A percentile compares a stretch with the other conserved stretches of the same genome.
Evolutionary conservation across 2,113 vertebrate genomes (phyloP).

Genomic region (Lamprologus sp.): DNA sequence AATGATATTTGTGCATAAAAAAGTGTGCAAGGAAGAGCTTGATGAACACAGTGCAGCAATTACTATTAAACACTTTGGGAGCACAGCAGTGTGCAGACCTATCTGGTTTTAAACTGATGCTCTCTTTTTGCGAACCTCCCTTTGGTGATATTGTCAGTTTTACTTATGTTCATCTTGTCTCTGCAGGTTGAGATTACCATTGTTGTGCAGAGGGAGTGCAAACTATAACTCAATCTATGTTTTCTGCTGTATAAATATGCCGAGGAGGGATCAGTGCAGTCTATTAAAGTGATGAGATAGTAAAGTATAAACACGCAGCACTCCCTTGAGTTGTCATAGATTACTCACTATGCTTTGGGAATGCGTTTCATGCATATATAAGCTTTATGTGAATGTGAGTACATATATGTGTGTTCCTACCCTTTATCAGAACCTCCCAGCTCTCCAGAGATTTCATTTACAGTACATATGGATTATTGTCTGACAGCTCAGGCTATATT

Average conservation of each 20-base stretch:
- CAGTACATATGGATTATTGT: slow-evolving; percentile 13
- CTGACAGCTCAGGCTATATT: slow-evolving; percentile 27
- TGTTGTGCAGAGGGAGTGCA: neutral
- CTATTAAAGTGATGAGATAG: neutral
- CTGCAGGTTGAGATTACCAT: neutral
- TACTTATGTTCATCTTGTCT: neutral
- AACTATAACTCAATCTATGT: neutral
- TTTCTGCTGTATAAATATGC: neutral
- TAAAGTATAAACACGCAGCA: neutral
- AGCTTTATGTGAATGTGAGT: neutral
- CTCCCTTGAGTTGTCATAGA: neutral
- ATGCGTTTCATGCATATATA: neutral
- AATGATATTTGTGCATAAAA: neutral
- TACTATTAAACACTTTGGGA: neutral
- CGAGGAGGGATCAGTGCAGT: neutral
- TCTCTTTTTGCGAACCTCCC: neutral
- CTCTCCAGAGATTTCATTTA: slow-evolving; percentile 33
- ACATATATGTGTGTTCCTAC: neutral
- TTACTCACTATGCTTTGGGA: neutral
- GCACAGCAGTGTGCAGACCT: neutral
- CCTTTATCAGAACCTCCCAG: slow-evolving; percentile 26
- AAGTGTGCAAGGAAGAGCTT: neutral
- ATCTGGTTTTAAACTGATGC: neutral
- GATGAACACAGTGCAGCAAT: neutral
- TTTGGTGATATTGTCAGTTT: neutral